Evolutionary conservation across 2,113 vertebrate genomes (phyloP).

Genomic region (Sarotherodon lohbergeri): DNA sequence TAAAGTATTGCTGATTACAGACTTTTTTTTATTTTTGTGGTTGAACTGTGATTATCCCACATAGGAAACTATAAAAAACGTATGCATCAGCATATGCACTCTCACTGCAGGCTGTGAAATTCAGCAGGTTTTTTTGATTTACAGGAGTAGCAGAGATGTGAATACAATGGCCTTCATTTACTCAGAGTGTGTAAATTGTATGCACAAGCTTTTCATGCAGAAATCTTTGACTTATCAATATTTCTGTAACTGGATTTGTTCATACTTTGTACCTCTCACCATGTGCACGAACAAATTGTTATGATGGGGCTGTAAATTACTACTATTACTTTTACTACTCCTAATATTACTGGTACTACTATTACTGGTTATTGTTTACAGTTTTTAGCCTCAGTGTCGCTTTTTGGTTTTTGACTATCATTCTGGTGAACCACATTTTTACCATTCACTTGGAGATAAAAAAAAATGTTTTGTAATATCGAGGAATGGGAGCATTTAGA

Average conservation of each 20-base stretch:
- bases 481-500: background rate
- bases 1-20: background rate
- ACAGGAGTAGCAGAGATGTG: background rate
- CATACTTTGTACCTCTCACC: background rate
- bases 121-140: background rate
- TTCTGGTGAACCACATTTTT: background rate
- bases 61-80: background rate
- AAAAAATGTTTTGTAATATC: background rate
- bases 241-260: background rate
- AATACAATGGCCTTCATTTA: background rate
- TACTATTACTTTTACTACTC: background rate
- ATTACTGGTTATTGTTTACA: background rate
- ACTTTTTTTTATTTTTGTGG: background rate
- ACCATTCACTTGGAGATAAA: background rate
- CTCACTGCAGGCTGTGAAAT: background rate
- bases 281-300: background rate
- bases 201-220: background rate
- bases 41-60: background rate
- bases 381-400: background rate
- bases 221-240: background rate
- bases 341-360: background rate
- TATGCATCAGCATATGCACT: background rate
- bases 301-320: background rate
- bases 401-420: background rate
- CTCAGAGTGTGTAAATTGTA: background rate